Evolutionary conservation across 1,140 invertebrate species (phyloP), one percentile per base, ranked within the genome.

Genomic region (Trachymyrmex cornetzi): DNA sequence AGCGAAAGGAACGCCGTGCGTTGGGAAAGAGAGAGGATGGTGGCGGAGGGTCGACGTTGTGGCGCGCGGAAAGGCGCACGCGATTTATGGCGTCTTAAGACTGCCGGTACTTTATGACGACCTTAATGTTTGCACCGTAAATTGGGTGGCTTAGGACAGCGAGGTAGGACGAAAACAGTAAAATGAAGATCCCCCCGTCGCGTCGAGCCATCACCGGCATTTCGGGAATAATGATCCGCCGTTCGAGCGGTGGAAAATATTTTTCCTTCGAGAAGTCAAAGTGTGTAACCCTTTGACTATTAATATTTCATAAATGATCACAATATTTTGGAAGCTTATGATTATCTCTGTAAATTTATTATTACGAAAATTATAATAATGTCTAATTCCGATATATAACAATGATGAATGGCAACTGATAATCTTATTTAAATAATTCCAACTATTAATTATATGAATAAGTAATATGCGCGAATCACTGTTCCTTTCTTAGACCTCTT

Each of bases 41-140:
- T 30, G 66, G 67, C 64, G 80, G 50, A 50, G 66, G 66, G 38
- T 24, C 66, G 66, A 12, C 66, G 66, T 44, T 9, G 34, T 44
- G 82, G 71, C 72, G 71, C 22, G 63, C 53, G 59, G 74, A 66
- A 79, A 71, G 71, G 72, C 34, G 85, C 38, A 72, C 59, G 61
- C 89, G 88, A 90, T 90, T 90, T 90, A 90, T 89, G 61, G 87
- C 86, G 88, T 80, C 88, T 90, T 90, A 90, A 90, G 86, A 90
- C 88, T 88, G 80, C 88, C 77, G 63, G 72, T 88, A 88, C 90
- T 91, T 91, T 91, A 91, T 89, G 90, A 91, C 88, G 85, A 87
- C 90, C 85, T 91, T 91, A 91, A 91, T 91, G 90, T 91, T 91
- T 91, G 89, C 90, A 89, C 88, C 87, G 89, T 91, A 91, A 91